Evolutionary conservation across 2,113 vertebrate genomes (phyloP), one percentile per base, ranked within the genome.

Genomic region (Dolichallabes microphthalmus): DNA sequence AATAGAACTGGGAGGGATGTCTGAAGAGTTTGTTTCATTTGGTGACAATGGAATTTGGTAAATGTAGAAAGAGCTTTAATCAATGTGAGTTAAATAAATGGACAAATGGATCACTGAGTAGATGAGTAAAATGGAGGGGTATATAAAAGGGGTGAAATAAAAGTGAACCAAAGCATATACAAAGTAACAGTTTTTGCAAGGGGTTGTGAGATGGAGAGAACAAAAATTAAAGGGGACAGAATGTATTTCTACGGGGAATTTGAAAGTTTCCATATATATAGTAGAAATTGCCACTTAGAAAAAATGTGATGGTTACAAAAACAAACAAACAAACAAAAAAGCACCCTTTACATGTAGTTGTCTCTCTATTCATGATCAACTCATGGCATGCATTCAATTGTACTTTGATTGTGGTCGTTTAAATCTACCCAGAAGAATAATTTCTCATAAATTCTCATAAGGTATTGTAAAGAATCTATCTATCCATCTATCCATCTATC

Each of bases 1-100:
- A 74, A 88, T 66, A 82, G 71, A 86, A 86, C 77, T 82, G 75
- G 76, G 75, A 68, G 32, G 63, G 45, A 73, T 27, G 85, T 57
- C 64, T 60, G 66, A 55, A 53, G 57, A 74, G 71, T 76, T 82
- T 39, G 68, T 71, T 76, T 77, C 30, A 86, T 85, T 81, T 77
- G 55, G 74, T 55, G 71, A 76, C 61, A 32, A 83, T 63, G 52
- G 53, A 53, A 7, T 45, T 71, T 50, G 60, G 69, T 27, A 11
- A 77, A 86, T 66, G 20, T 52, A 82, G 53, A 86, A 50, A 74
- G 73, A 63, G 6, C 22, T n/a, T 61, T 69, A 73, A 84, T 73
- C 60, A 82, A 27, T 10, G 58, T 25, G 12, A 58, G 50, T 52
- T 66, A 79, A 75, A 86, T 69, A 74, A 75, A 20, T 9, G 45